Base-by-base conservation (phyloP, 1,140 invertebrate species). In the Anastrepha obliqua region DNA sequence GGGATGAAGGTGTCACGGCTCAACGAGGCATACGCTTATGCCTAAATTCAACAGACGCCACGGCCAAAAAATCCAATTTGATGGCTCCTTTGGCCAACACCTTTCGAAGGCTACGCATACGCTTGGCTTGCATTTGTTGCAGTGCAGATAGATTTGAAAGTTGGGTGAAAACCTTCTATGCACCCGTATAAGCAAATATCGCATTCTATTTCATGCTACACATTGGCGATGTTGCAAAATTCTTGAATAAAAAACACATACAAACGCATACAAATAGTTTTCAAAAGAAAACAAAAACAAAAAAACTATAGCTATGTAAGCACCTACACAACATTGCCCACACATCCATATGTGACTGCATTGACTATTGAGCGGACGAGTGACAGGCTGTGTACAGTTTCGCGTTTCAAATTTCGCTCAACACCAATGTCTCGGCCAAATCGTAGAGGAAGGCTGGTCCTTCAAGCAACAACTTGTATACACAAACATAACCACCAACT, bases 1-100 rank as follows among this genome's bases (percentile, higher is more conserved):
- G 7, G 62, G 1, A 20, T 2, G 39, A 1, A 0, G 44, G 74
- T 78, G 70, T n/a, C 3, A 51, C 8, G 8, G 47, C 44, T 6
- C 51, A n/a, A 51, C 47, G 74, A n/a, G 74, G 7, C 74, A 47
- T 20, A 29, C 9, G 17, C n/a, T 81, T 81, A 58, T 81, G 74
- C 74, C 74, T 81, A 81, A 81, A 81, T 81, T 81, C 47, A 81
- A 81, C 74, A 81, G 74, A 81, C 74, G 74, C 74, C 74, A 81
- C n/a, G 17, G 74, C 47, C 47, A 47, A 81, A 47, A 81, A 81
- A 81, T 58, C 74, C 74, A 81, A 81, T 81, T 81, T 81, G 74
- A 81, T 55, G 74, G 74, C n/a, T 47, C 74, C 74, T 81, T 81
- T 20, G 74, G 74, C 74, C 74, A 81, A 81, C 74, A 81, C 74